Conservation (phyloP, 2,888 invertebrate genomes). For the Pachydiplax longipennis region DNA sequence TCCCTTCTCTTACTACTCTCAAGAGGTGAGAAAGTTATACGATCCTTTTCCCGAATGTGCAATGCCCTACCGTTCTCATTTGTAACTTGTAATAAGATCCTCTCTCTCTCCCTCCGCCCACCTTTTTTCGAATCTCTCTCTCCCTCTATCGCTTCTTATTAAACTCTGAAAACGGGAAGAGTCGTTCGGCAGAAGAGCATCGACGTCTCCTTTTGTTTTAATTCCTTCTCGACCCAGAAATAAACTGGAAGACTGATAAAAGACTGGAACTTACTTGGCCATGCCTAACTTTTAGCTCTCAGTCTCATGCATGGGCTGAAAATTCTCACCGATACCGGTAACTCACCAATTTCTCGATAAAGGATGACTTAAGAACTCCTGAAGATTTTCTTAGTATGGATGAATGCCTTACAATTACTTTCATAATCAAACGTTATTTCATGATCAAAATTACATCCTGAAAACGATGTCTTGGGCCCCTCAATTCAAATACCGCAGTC, state of each 20-base stretch:
- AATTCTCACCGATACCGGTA: no score
- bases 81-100: slow-evolving; percentile 44
- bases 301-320: no score
- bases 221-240: background rate
- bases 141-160: background rate
- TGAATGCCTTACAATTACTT: no score
- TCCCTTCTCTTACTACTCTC: background rate
- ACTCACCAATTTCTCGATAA: no score
- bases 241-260: background rate
- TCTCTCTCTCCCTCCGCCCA: background rate
- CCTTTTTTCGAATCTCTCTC: background rate
- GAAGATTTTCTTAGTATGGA: no score
- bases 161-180: background rate
- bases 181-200: background rate
- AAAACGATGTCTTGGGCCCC: no score
- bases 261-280: background rate
- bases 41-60: slow-evolving; percentile 40
- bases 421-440: no score
- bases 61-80: slow-evolving; percentile 34
- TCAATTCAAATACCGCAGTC: no score
- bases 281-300: background rate
- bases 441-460: no score
- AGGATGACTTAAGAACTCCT: no score
- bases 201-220: background rate
- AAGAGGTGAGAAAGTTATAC: slow-evolving; percentile 40